Conservation (phyloP, 1,140 invertebrate species). For the Anoplolepis gracilipes region DNA sequence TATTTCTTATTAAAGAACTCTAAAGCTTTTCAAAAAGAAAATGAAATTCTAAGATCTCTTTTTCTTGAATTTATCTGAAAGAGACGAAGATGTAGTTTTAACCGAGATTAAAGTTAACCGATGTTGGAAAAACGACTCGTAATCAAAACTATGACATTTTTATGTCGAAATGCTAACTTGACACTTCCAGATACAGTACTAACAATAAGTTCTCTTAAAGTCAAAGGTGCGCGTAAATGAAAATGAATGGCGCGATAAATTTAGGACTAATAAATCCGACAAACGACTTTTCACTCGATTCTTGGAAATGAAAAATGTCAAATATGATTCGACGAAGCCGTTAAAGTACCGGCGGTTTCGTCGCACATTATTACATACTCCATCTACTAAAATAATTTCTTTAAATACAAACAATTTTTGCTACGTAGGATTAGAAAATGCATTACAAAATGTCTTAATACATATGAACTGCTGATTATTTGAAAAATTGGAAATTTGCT, state of each 20-base stretch:
- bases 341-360: conserved; percentile 34
- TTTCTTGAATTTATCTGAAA: no score
- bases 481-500: background rate
- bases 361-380: conserved; percentile 3
- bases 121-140: no score
- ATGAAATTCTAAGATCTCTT: no score
- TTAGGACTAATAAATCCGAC: background rate
- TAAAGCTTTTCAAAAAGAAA: no score
- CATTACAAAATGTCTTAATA: background rate
- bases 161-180: no score
- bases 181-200: no score
- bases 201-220: no score
- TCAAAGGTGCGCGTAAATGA: background rate
- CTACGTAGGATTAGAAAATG: conserved; percentile 17
- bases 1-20: no score
- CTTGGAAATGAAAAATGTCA: background rate
- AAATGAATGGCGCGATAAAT: background rate
- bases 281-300: no score
- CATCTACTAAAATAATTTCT: conserved; percentile 3
- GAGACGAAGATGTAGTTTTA: no score
- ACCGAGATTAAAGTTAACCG: no score
- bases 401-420: background rate
- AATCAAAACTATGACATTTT: no score
- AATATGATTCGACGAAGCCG: background rate
- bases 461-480: background rate